Evolutionary conservation across 2,113 vertebrate genomes (phyloP).

Genomic region (Anoura caudifer): DNA sequence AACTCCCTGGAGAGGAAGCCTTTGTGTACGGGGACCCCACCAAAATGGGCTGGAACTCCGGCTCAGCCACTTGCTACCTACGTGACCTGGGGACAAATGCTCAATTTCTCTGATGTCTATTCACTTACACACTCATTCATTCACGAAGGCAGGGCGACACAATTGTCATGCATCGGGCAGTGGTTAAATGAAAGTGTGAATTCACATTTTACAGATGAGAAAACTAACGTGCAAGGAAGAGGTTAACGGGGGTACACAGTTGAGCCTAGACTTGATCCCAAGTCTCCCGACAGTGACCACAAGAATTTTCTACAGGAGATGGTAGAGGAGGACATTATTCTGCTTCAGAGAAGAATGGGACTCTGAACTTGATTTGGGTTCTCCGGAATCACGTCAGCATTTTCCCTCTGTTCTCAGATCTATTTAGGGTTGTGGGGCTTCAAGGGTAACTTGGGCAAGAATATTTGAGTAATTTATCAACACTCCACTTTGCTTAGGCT

Average conservation of each 20-base stretch:
- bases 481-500: not conserved
- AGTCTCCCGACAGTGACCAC: not conserved
- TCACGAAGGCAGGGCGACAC: not conserved
- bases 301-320: not conserved
- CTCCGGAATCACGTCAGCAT: not conserved
- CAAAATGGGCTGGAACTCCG: not conserved
- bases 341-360: not conserved
- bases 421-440: slow-evolving; percentile 16
- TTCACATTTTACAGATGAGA: not conserved
- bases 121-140: not conserved
- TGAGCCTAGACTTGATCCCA: not conserved
- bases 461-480: slow-evolving; percentile 55
- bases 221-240: not conserved
- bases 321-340: not conserved
- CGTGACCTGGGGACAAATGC: not conserved
- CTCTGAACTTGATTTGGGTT: not conserved
- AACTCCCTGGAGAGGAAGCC: not conserved
- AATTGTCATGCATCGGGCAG: not conserved
- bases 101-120: not conserved
- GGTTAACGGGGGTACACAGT: not conserved
- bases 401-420: slow-evolving; percentile 16
- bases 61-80: not conserved
- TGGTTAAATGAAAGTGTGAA: not conserved
- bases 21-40: not conserved
- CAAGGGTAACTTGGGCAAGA: slow-evolving; percentile 1